These are phyloP conservation scores for Acanthurus lineatus DNA, from an alignment of 2,797 vertebrate species.

Conservation along the genomic window DNA sequence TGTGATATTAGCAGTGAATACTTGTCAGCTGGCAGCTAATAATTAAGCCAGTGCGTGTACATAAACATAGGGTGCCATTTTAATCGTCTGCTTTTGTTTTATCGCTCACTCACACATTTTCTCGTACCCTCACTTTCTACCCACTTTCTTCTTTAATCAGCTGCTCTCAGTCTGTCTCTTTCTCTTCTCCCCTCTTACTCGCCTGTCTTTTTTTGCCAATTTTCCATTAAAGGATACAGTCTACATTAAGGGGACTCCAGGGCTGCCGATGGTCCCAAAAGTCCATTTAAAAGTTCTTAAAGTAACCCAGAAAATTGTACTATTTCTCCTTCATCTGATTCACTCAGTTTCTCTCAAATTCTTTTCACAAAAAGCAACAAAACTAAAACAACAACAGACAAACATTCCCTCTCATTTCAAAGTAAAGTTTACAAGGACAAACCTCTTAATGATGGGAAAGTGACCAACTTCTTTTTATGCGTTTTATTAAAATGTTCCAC, in stretches of 20 bases:
- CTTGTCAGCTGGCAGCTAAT: slow-evolving; percentile 41
- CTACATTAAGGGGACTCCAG: slow-evolving; percentile 33
- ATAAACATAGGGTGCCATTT: slow-evolving; percentile 55
- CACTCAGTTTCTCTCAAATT: slow-evolving; percentile 28
- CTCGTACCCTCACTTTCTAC: slow-evolving; percentile 1
- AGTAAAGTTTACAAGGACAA: slow-evolving; percentile 20
- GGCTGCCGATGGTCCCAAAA: slow-evolving; percentile 29
- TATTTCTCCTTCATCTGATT: slow-evolving; percentile 32
- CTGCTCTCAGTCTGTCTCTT: not conserved
- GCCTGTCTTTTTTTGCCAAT: not conserved
- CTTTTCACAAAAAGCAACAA: slow-evolving; percentile 14
- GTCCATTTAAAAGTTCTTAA: slow-evolving; percentile 38
- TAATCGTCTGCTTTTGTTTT: slow-evolving; percentile 22
- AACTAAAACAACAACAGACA: not conserved
- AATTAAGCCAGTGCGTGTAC: slow-evolving; percentile 49
- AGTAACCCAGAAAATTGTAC: slow-evolving; percentile 36
- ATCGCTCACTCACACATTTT: slow-evolving; percentile 9
- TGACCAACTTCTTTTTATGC: slow-evolving; percentile 14
- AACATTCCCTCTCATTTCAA: not conserved
- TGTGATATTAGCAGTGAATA: slow-evolving; percentile 59
- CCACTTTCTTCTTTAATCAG: not conserved
- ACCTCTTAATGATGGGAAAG: slow-evolving; percentile 20
- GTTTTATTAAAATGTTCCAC: slow-evolving; percentile 8
- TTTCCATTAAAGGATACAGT: slow-evolving; percentile 51
- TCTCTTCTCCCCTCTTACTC: not conserved